Evolutionary conservation across 2,888 invertebrate genomes (phyloP).

Genomic region (Ichneumoninae sp.): DNA sequence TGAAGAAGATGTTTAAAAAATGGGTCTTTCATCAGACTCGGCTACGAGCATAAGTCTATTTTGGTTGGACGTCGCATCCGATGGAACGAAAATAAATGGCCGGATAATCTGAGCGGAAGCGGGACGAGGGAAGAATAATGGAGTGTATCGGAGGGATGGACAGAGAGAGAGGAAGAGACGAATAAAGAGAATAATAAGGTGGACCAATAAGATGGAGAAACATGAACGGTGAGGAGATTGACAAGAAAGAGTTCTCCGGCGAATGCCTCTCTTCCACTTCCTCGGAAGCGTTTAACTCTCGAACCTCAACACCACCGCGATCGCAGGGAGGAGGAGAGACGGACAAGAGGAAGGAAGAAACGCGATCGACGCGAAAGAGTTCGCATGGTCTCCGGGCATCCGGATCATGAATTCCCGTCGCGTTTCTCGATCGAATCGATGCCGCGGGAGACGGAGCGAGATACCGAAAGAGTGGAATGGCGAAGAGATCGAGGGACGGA

Average conservation of each 20-base stretch:
- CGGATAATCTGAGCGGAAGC: too few species aligned
- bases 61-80: too few species aligned
- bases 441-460: constrained; percentile 61
- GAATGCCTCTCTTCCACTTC: constrained; percentile 49
- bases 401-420: constrained; percentile 46
- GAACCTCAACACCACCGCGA: constrained; percentile 39
- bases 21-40: too few species aligned
- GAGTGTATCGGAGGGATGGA: neutral
- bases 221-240: constrained; percentile 12
- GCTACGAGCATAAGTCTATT: too few species aligned
- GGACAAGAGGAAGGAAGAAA: constrained; percentile 19
- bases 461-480: constrained; percentile 56
- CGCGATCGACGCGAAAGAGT: constrained; percentile 36
- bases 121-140: neutral
- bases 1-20: too few species aligned
- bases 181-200: constrained; percentile 17
- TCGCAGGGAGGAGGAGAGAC: neutral
- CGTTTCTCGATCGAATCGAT: constrained; percentile 37
- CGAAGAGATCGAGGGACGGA: constrained; percentile 43
- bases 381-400: constrained; percentile 52
- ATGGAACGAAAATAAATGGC: too few species aligned
- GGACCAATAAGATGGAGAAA: neutral
- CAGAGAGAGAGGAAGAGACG: neutral
- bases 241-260: constrained; percentile 24
- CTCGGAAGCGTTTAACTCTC: constrained; percentile 60